Evolutionary conservation across 2,888 invertebrate species (phyloP).

Genomic region (Corythucha ciliata): DNA sequence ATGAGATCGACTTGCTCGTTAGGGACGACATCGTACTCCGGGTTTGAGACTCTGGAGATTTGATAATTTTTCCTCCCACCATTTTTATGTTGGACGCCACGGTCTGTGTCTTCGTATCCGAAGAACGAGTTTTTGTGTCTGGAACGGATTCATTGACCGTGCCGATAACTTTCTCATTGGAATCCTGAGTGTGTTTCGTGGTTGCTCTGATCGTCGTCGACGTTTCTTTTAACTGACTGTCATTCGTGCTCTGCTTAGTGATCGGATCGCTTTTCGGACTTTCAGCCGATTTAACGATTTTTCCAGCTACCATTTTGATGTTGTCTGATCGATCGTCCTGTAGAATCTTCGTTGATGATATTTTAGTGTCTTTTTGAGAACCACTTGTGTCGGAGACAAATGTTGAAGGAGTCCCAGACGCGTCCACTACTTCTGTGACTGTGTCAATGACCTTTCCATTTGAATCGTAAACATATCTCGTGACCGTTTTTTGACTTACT

Average conservation of each 20-base stretch:
- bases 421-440: conserved; percentile 24
- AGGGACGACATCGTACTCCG: neutral
- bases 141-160: neutral
- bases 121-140: neutral
- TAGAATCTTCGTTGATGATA: too few species aligned
- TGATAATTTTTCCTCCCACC: conserved; percentile 16
- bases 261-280: neutral
- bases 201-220: neutral
- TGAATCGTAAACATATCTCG: conserved; percentile 14
- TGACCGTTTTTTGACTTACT: conserved; percentile 15
- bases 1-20: neutral
- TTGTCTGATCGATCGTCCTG: too few species aligned
- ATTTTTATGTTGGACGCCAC: conserved; percentile 2
- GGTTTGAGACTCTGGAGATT: conserved; percentile 11
- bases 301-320: too few species aligned
- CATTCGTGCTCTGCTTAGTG: neutral
- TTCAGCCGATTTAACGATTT: too few species aligned
- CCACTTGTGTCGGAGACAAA: neutral
- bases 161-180: too few species aligned
- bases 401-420: conserved; percentile 9
- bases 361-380: neutral
- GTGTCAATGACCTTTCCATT: conserved; percentile 26
- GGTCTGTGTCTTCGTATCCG: neutral
- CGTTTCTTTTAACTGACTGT: neutral
- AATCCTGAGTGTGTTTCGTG: neutral